Evolutionary conservation across 2,113 vertebrate genomes (phyloP).

Genomic region (Eclectus roratus): DNA sequence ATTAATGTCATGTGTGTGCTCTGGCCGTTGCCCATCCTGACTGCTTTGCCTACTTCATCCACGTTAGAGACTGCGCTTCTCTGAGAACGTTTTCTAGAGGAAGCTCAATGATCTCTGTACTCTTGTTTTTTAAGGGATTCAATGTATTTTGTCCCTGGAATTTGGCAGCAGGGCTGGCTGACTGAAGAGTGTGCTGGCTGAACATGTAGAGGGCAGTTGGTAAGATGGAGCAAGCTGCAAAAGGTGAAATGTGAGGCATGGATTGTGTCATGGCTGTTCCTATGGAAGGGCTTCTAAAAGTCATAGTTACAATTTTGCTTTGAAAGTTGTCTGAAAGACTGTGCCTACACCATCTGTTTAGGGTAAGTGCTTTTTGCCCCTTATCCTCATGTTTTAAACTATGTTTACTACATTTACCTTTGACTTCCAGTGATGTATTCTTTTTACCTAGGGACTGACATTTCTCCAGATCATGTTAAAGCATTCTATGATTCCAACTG

Average conservation of each 20-base stretch:
- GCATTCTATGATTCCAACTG: background rate
- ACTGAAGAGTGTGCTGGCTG: background rate
- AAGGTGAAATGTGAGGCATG: background rate
- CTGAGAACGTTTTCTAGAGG: background rate
- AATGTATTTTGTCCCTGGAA: background rate
- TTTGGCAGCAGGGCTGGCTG: background rate
- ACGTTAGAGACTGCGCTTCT: background rate
- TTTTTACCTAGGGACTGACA: fast-evolving
- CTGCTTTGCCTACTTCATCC: background rate
- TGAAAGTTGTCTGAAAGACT: background rate
- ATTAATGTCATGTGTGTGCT: background rate
- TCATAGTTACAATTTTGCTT: background rate
- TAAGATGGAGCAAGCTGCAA: background rate
- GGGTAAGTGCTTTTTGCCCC: background rate
- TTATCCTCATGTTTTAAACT: background rate
- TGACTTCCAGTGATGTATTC: background rate
- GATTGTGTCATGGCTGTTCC: background rate
- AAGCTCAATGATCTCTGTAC: background rate
- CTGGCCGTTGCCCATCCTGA: background rate
- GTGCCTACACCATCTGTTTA: background rate
- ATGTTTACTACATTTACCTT: background rate
- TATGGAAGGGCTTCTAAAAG: background rate
- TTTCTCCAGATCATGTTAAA: background rate
- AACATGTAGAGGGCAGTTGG: background rate
- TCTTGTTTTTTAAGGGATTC: background rate